These are phyloP conservation scores for Semicossyphus pulcher DNA, from an alignment of 2,113 vertebrate genomes.

Conservation along the genomic window DNA sequence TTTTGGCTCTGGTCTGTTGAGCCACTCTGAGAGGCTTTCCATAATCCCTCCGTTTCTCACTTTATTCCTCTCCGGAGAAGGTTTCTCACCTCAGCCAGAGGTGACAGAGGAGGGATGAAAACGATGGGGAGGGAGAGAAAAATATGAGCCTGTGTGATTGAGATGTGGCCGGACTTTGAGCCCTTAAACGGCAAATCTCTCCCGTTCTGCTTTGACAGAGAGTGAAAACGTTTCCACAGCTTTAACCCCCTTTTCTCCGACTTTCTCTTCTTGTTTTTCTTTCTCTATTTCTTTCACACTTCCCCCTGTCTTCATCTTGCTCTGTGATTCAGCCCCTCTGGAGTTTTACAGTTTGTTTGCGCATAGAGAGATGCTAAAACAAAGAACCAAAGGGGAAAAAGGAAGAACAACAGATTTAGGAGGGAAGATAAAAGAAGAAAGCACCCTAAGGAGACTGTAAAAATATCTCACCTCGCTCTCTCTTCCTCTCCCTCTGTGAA, in stretches of 20 bases:
- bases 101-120: conserved; percentile 60
- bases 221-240: not conserved
- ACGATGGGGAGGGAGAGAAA: conserved; percentile 6
- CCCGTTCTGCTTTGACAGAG: conserved; percentile 2
- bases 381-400: conserved; percentile 46
- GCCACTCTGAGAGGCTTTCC: conserved; percentile 66
- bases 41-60: conserved; percentile 67
- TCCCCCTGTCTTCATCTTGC: conserved; percentile 18
- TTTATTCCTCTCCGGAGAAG: conserved; percentile 61
- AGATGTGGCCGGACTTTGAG: conserved; percentile 65
- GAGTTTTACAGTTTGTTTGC: conserved; percentile 61
- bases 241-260: not conserved
- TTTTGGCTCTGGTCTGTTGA: conserved; percentile 56
- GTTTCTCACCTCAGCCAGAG: conserved; percentile 65
- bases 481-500: conserved; percentile 51
- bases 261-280: conserved; percentile 13
- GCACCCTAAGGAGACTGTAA: conserved; percentile 67
- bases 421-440: conserved; percentile 67
- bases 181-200: conserved; percentile 19
- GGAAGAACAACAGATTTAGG: conserved; percentile 62
- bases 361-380: conserved; percentile 60
- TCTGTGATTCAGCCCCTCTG: conserved; percentile 48
- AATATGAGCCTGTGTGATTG: conserved; percentile 67
- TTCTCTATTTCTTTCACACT: conserved; percentile 44
- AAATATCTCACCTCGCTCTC: conserved; percentile 67